These are phyloP conservation scores for Drosophila demipolita DNA, from an alignment of 2,888 invertebrate species.

Conservation along the genomic window DNA sequence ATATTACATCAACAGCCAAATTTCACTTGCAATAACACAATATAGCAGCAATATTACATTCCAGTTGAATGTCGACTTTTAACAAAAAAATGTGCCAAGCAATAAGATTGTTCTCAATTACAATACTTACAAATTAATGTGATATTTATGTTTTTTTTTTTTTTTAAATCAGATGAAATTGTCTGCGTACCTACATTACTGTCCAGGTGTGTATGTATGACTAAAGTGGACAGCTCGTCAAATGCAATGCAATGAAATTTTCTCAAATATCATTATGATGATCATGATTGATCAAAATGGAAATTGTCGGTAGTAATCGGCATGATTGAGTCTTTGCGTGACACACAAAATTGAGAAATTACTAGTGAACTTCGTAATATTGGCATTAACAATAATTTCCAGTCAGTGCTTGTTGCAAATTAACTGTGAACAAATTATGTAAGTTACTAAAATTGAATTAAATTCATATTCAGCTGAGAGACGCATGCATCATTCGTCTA, in stretches of 20 bases:
- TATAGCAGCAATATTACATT: no score
- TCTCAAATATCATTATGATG: slow-evolving; percentile 39
- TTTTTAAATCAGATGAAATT: neutral
- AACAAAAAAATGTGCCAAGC: no score
- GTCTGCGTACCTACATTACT: neutral
- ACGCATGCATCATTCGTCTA: neutral
- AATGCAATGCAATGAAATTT: slow-evolving; percentile 56
- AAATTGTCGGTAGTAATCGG: slow-evolving; percentile 42
- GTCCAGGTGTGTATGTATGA: neutral
- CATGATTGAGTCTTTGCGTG: slow-evolving; percentile 34
- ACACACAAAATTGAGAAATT: slow-evolving; percentile 9
- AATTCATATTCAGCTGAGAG: neutral
- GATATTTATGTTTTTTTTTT: neutral
- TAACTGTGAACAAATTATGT: slow-evolving; percentile 2
- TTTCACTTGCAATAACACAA: neutral
- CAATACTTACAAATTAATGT: neutral
- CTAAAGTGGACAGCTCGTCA: slow-evolving; percentile 44
- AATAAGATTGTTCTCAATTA: neutral
- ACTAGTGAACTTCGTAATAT: slow-evolving; percentile 4
- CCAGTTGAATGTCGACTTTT: no score
- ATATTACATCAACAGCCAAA: neutral
- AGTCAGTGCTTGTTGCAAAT: neutral
- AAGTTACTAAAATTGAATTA: neutral
- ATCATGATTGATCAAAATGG: slow-evolving; percentile 59
- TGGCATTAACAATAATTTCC: slow-evolving; percentile 1